phyloP scores from a whole-genome alignment of 2,113 vertebrate species.

The Plecotus auritus region DNA sequence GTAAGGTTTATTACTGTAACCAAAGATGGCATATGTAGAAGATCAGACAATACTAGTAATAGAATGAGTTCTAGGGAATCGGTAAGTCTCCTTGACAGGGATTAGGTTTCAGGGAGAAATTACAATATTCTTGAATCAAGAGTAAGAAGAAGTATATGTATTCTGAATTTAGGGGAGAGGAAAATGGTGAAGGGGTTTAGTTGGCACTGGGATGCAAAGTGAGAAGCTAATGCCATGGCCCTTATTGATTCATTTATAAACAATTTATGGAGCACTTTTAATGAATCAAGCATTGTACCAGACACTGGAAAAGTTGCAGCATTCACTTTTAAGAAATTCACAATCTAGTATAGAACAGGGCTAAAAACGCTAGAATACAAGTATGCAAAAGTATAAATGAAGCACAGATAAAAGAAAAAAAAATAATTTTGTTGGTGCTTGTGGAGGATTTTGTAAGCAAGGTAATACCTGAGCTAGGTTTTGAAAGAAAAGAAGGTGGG shows the following conservation, averaged over 20 bases:
- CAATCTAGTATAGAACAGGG: neutral
- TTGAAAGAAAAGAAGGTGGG: neutral
- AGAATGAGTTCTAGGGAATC: neutral
- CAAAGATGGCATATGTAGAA: neutral
- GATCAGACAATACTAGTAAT: neutral
- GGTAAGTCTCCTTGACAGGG: neutral
- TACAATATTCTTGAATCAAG: neutral
- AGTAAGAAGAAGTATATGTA: neutral
- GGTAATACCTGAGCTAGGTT: neutral
- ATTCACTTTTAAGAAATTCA: neutral
- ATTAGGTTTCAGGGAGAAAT: neutral
- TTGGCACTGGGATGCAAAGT: neutral
- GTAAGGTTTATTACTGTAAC: neutral
- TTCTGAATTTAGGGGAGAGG: neutral
- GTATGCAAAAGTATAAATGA: neutral
- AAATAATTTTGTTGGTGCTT: neutral
- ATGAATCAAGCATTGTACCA: neutral
- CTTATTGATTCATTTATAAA: neutral
- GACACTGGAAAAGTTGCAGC: neutral
- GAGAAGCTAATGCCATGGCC: neutral
- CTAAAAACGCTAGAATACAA: neutral
- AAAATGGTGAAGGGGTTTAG: neutral
- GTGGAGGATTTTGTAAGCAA: neutral
- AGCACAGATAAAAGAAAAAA: neutral
- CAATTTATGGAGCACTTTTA: neutral